Evolutionary conservation across 2,113 vertebrate genomes (phyloP).

Genomic region (Phoxinus phoxinus): DNA sequence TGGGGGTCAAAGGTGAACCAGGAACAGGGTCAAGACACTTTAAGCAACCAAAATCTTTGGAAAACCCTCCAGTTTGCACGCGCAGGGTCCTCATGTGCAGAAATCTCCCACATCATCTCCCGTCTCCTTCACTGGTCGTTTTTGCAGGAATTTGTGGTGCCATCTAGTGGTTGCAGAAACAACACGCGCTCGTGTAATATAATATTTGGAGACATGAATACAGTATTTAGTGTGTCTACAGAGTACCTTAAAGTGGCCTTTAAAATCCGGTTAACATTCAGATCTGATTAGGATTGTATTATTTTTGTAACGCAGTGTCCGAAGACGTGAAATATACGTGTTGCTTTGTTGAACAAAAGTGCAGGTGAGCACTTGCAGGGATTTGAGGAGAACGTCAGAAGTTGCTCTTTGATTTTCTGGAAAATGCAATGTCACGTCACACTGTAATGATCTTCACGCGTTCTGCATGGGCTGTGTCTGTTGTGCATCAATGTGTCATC

Average conservation of each 20-base stretch:
- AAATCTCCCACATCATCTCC: slow-evolving; percentile 26
- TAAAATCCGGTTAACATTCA: slow-evolving; percentile 18
- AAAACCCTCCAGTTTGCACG: slow-evolving; percentile 21
- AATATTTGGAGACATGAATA: slow-evolving; percentile 46
- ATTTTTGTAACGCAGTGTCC: slow-evolving; percentile 56
- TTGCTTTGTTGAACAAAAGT: slow-evolving; percentile 25
- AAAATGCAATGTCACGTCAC: neutral
- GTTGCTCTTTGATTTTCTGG: neutral
- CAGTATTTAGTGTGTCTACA: slow-evolving; percentile 35
- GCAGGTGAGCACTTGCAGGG: neutral
- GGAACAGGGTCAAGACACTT: slow-evolving; percentile 75
- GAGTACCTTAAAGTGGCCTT: slow-evolving; percentile 54
- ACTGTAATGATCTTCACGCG: neutral
- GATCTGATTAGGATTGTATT: slow-evolving; percentile 33
- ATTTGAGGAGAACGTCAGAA: neutral
- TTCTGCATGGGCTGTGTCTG: slow-evolving; percentile 14
- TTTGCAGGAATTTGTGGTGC: slow-evolving; percentile 44
- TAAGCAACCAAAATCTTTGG: neutral
- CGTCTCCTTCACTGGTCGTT: slow-evolving; percentile 29
- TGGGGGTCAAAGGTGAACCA: slow-evolving; percentile 69
- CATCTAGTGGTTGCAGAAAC: slow-evolving; percentile 43
- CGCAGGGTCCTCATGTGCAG: neutral
- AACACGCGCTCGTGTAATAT: slow-evolving; percentile 13
- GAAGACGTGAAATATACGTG: neutral
- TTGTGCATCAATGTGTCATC: neutral